Percentiles rank a stretch among this genome's conserved stretches.
phyloP scores from a whole-genome alignment of 1,140 invertebrate genomes.

The Argopecten irradians region DNA sequence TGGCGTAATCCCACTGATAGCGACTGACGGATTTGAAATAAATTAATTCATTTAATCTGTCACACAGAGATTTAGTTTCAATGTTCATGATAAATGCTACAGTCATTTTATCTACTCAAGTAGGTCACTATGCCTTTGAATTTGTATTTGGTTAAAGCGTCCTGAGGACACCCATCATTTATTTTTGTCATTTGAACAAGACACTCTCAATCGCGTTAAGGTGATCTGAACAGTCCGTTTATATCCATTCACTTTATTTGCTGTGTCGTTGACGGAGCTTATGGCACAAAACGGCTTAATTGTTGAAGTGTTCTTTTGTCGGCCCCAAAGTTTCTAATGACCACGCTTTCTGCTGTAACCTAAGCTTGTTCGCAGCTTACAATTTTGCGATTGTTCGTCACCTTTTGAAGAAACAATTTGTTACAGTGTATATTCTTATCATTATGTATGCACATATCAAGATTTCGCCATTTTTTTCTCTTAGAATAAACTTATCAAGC shows the following conservation, averaged over 20 bases:
- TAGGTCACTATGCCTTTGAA: neutral
- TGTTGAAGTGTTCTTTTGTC: neutral
- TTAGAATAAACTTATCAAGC: too few relatives aligned
- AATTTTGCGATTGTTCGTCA: neutral
- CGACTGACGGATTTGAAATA: conserved; percentile 16
- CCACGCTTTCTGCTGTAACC: too few relatives aligned
- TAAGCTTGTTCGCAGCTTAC: too few relatives aligned
- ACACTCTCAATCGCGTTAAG: neutral
- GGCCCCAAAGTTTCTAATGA: neutral
- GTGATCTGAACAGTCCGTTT: neutral
- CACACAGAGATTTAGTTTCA: neutral
- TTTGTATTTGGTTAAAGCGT: conserved; percentile 21
- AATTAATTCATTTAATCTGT: conserved; percentile 23
- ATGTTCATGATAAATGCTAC: neutral
- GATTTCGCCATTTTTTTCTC: neutral
- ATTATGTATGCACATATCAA: neutral
- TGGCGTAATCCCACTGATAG: neutral
- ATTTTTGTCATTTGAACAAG: conserved; percentile 11
- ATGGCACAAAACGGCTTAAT: neutral
- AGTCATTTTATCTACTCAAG: conserved; percentile 22
- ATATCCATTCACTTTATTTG: neutral
- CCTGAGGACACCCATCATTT: neutral
- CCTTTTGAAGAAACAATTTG: neutral
- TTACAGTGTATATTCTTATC: neutral
- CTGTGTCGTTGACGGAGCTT: neutral